Evolutionary conservation across 2,888 invertebrate species (phyloP).

Genomic region (Itoplectis maculator): DNA sequence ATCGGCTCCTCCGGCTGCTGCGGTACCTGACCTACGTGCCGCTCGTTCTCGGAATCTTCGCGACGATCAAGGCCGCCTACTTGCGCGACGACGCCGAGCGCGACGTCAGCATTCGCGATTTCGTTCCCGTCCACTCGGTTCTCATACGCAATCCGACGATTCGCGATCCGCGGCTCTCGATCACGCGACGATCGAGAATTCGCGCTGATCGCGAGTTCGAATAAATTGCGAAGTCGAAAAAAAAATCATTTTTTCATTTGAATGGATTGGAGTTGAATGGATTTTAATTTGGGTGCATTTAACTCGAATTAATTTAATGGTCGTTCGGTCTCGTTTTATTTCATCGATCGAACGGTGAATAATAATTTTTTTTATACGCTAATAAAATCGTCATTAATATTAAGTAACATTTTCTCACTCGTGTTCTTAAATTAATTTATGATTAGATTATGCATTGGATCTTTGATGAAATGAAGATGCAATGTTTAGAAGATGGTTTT

Average conservation of each 20-base stretch:
- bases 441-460: too few species aligned
- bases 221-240: neutral
- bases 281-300: too few species aligned
- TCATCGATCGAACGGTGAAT: neutral
- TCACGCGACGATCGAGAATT: conserved; percentile 36
- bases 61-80: conserved; percentile 59
- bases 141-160: conserved; percentile 26
- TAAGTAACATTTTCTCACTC: neutral
- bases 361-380: neutral
- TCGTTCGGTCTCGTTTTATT: neutral
- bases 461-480: too few species aligned
- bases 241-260: conserved; percentile 1
- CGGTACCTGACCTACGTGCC: conserved; percentile 65
- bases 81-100: conserved; percentile 24
- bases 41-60: conserved; percentile 68
- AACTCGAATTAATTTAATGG: neutral
- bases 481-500: too few species aligned
- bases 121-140: conserved; percentile 20
- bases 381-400: neutral
- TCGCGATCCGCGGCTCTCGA: conserved; percentile 11
- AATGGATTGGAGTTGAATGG: too few species aligned
- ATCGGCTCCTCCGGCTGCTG: conserved; percentile 62
- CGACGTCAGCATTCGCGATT: conserved; percentile 5
- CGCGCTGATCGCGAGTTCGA: conserved; percentile 21
- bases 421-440: neutral